Conservation (phyloP, 2,797 vertebrate species). For the Buphagus erythrorhynchus region DNA sequence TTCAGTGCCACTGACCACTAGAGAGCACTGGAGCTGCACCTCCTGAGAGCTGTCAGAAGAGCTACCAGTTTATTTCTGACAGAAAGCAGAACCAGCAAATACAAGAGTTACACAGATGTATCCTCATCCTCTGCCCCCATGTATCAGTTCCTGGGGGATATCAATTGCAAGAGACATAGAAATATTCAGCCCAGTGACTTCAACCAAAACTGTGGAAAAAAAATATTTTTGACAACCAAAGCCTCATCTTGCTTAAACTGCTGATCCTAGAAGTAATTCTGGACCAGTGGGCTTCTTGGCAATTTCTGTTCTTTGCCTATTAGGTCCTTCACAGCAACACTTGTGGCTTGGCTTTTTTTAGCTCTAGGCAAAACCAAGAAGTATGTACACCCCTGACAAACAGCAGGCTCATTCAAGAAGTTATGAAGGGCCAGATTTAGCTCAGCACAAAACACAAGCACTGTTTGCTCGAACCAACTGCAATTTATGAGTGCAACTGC, state of each 20-base stretch:
- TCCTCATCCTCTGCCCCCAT: background rate
- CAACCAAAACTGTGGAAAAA: background rate
- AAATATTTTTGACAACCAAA: background rate
- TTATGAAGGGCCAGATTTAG: conserved; percentile 54
- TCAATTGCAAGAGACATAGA: background rate
- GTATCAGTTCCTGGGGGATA: background rate
- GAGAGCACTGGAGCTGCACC: conserved; percentile 16
- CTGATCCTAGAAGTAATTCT: background rate
- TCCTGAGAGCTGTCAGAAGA: background rate
- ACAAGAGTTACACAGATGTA: background rate
- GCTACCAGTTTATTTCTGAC: background rate
- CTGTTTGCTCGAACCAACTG: background rate
- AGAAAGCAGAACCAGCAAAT: background rate
- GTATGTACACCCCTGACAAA: conserved; percentile 7
- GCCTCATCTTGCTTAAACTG: background rate
- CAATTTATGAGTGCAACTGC: background rate
- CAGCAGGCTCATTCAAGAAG: conserved; percentile 46
- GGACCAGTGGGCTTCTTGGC: background rate
- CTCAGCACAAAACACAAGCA: conserved; percentile 5
- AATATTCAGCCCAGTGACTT: background rate
- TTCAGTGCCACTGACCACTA: background rate
- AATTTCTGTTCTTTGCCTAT: background rate
- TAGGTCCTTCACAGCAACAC: background rate
- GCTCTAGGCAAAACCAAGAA: conserved; percentile 28
- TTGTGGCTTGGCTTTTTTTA: conserved; percentile 12